Percentiles rank a stretch among this genome's conserved stretches.
These are phyloP conservation scores for Callopanchax toddi DNA, from an alignment of 2,113 vertebrate species.

Conservation along the genomic window DNA sequence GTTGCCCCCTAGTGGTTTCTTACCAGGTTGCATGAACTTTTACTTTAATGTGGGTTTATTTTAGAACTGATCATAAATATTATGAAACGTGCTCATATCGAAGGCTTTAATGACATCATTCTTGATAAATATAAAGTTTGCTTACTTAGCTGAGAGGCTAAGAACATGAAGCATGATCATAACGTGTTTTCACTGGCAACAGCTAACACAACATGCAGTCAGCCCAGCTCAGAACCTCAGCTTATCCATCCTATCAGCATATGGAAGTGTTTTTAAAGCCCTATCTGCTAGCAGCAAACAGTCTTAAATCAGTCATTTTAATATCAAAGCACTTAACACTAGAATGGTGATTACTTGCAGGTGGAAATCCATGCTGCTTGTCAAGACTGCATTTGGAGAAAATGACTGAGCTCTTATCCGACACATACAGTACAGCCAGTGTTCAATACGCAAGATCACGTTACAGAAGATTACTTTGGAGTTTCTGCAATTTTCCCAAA, in stretches of 20 bases:
- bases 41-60: background rate
- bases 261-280: constrained; percentile 77
- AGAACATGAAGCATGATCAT: constrained; percentile 6
- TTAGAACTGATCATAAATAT: background rate
- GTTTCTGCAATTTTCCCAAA: constrained; percentile 81
- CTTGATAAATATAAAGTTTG: constrained; percentile 10
- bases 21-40: background rate
- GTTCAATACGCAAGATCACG: constrained; percentile 73
- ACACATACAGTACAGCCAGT: constrained; percentile 80
- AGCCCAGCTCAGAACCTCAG: constrained; percentile 43
- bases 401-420: constrained; percentile 81
- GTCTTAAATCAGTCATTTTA: constrained; percentile 82
- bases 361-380: constrained; percentile 70
- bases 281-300: constrained; percentile 78
- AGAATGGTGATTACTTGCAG: constrained; percentile 83
- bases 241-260: constrained; percentile 74
- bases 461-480: constrained; percentile 82
- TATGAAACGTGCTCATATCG: constrained; percentile 7
- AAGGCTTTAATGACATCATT: constrained; percentile 23
- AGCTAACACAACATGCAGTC: constrained; percentile 32
- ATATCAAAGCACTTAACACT: constrained; percentile 85
- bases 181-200: constrained; percentile 47
- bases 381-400: constrained; percentile 77
- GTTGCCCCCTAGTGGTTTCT: constrained; percentile 64
- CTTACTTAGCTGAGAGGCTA: constrained; percentile 4